Evolutionary conservation across 35 echinoderm and acorn worm genomes (phyloP).

Genomic region (Eucidaris tribuloides): DNA sequence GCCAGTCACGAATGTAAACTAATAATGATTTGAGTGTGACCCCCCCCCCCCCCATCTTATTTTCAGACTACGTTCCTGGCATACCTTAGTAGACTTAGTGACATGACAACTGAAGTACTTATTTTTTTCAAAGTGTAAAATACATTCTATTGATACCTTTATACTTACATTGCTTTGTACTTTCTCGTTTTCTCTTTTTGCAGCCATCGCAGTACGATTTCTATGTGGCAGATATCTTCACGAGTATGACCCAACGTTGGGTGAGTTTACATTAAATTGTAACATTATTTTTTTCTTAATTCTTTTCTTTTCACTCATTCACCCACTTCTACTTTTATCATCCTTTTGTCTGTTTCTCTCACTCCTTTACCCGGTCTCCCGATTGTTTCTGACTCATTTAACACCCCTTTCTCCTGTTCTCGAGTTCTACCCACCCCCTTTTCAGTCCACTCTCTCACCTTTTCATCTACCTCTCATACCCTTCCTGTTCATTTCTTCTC

Average conservation of each 20-base stretch:
- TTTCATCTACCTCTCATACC: no score
- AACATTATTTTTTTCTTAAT: background rate
- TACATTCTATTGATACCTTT: background rate
- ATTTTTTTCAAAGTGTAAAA: background rate
- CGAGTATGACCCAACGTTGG: slow-evolving; percentile 87
- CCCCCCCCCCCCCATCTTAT: background rate
- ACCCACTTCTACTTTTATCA: background rate
- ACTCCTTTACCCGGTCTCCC: no score
- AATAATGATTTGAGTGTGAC: background rate
- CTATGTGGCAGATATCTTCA: slow-evolving; percentile 85
- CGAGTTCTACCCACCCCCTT: no score
- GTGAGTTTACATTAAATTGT: slow-evolving; percentile 35
- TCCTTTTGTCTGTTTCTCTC: background rate
- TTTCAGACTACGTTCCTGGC: background rate
- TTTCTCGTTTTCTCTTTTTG: background rate
- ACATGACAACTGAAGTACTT: background rate
- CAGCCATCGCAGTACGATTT: slow-evolving; percentile 86
- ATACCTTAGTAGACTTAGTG: background rate
- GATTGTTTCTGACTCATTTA: no score
- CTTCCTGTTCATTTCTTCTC: no score
- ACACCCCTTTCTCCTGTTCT: no score
- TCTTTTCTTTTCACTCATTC: background rate
- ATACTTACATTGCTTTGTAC: background rate
- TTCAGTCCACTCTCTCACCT: no score
- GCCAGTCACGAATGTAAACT: background rate